A percentile compares a stretch with the other conserved stretches of the same genome.
phyloP scores from a whole-genome alignment of 2,113 vertebrate species.

The Hemiscyllium ocellatum region DNA sequence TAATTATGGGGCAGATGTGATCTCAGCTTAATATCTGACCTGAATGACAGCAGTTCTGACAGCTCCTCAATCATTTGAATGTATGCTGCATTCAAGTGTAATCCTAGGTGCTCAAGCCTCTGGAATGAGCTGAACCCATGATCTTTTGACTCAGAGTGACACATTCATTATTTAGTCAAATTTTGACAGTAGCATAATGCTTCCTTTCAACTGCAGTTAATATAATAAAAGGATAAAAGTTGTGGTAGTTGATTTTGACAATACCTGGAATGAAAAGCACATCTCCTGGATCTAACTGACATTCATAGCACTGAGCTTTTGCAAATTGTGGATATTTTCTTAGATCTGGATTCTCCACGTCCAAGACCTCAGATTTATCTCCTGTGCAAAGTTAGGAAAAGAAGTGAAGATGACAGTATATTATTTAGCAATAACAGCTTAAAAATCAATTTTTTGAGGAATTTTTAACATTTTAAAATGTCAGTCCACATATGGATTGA shows the following conservation, averaged over 20 bases:
- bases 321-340: slow-evolving; percentile 79
- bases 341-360: slow-evolving; percentile 80
- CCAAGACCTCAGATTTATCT: slow-evolving; percentile 83
- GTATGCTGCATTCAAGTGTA: neutral
- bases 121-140: neutral
- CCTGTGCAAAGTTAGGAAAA: slow-evolving; percentile 53
- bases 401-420: neutral
- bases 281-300: slow-evolving; percentile 78
- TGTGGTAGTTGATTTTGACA: neutral
- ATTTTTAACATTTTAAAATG: neutral
- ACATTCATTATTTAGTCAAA: neutral
- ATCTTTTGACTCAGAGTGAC: neutral
- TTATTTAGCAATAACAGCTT: neutral
- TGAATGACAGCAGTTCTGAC: neutral
- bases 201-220: neutral
- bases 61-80: neutral
- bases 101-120: neutral
- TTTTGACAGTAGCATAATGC: neutral
- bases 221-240: neutral
- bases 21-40: neutral
- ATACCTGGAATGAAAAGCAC: slow-evolving; percentile 90
- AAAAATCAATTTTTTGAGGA: neutral
- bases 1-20: neutral
- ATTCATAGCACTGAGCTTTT: slow-evolving; percentile 74
- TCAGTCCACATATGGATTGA: neutral